Percentiles rank a stretch among this genome's conserved stretches.
phyloP scores from a whole-genome alignment of 30 jellyfish, hydroid and myxozoan species.

The Aurelia sp. region DNA sequence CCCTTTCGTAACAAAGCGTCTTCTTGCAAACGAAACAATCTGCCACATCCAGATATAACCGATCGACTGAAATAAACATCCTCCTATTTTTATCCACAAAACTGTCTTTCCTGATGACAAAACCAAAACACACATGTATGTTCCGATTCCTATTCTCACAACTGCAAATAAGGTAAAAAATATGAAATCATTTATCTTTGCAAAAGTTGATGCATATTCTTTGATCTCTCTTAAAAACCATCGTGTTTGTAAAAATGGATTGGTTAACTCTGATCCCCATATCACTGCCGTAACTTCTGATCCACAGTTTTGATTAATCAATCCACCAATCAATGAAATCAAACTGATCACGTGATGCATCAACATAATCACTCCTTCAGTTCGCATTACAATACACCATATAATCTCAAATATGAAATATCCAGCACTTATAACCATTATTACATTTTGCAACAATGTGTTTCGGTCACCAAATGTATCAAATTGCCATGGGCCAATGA shows the following conservation, averaged over 20 bases:
- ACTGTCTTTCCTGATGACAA: conserved; percentile 38
- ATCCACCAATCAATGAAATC: conserved; percentile 65
- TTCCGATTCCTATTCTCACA: conserved; percentile 72
- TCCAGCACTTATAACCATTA: conserved; percentile 68
- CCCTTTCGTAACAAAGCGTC: conserved; percentile 5
- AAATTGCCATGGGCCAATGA: conserved; percentile 85
- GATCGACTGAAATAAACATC: conserved; percentile 49
- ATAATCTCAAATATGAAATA: conserved; percentile 73
- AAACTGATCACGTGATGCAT: conserved; percentile 80
- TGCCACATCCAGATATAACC: conserved; percentile 78
- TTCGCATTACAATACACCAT: conserved; percentile 83
- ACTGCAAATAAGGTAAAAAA: conserved; percentile 48
- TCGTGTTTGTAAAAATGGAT: conserved; percentile 84
- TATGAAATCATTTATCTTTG: conserved; percentile 61
- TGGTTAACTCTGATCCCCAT: conserved; percentile 94
- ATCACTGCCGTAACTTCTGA: conserved; percentile 80
- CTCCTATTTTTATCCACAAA: conserved; percentile 74
- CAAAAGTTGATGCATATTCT: conserved; percentile 50
- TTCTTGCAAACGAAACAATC: conserved; percentile 35
- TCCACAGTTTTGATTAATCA: conserved; percentile 56
- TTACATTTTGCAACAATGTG: conserved; percentile 39
- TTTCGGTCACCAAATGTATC: conserved; percentile 66
- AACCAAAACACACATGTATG: conserved; percentile 35
- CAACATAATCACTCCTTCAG: conserved; percentile 79
- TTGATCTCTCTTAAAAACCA: conserved; percentile 75